These are phyloP conservation scores for Maylandia zebra DNA, from an alignment of 2,113 vertebrate species.

Conservation along the genomic window DNA sequence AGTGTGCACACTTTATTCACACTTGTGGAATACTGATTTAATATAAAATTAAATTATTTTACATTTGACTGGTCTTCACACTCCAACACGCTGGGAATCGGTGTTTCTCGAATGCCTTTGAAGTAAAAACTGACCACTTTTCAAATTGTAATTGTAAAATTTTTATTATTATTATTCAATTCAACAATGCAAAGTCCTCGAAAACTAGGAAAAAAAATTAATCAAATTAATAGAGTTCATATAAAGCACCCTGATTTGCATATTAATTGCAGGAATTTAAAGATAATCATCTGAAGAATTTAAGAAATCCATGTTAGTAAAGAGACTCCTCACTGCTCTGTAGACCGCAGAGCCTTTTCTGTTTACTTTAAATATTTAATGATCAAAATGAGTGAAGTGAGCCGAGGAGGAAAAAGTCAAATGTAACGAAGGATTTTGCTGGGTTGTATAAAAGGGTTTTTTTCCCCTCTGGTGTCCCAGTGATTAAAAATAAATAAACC, in stretches of 20 bases:
- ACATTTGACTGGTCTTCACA: not conserved
- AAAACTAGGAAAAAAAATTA: not conserved
- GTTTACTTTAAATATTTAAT: not conserved
- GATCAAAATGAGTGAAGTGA: not conserved
- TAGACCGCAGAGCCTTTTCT: not conserved
- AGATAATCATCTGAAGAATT: not conserved
- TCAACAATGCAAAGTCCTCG: not conserved
- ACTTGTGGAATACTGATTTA: not conserved
- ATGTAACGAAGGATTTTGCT: not conserved
- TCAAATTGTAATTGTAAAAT: not conserved
- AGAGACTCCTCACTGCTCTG: not conserved
- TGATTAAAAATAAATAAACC: slow-evolving; percentile 40
- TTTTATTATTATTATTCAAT: not conserved
- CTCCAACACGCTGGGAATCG: not conserved
- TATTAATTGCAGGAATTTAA: not conserved
- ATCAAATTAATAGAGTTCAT: not conserved
- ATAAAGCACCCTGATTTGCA: not conserved
- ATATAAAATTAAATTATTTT: not conserved
- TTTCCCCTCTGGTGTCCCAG: not conserved
- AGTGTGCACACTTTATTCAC: not conserved
- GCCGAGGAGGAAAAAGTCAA: not conserved
- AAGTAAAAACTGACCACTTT: not conserved
- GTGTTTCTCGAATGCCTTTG: not conserved
- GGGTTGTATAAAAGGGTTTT: not conserved
- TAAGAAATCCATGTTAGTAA: not conserved